These are phyloP conservation scores for Nothobranchius furzeri DNA, from an alignment of 2,113 vertebrate species.

Conservation along the genomic window DNA sequence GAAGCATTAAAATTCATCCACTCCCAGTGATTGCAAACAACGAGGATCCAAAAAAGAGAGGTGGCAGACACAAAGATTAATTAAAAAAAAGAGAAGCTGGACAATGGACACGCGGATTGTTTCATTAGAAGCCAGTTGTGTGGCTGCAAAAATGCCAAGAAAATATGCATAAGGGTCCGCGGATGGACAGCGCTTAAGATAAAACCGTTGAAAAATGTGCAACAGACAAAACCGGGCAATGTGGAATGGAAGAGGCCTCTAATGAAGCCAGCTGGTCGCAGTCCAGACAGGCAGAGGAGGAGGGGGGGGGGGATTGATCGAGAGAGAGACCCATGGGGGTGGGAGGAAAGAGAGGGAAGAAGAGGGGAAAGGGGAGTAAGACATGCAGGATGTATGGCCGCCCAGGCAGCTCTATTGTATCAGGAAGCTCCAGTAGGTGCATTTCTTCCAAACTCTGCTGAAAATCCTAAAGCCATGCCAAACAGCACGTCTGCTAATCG, in stretches of 20 bases:
- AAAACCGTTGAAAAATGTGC: slow-evolving; percentile 84
- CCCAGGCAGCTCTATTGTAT: slow-evolving; percentile 83
- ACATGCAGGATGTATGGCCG: slow-evolving; percentile 82
- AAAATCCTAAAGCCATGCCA: slow-evolving; percentile 75
- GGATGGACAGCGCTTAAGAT: slow-evolving; percentile 82
- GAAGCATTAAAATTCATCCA: slow-evolving; percentile 68
- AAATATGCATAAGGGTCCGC: slow-evolving; percentile 80
- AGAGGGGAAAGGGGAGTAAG: slow-evolving; percentile 67
- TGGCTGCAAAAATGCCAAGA: slow-evolving; percentile 77
- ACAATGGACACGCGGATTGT: slow-evolving; percentile 81
- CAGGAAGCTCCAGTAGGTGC: slow-evolving; percentile 82
- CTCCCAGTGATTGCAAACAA: slow-evolving; percentile 71
- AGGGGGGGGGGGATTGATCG: slow-evolving; percentile 75
- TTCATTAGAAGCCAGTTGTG: slow-evolving; percentile 83
- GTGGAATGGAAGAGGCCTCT: slow-evolving; percentile 80
- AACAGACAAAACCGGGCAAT: slow-evolving; percentile 82
- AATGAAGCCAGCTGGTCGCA: slow-evolving; percentile 86
- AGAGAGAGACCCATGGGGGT: slow-evolving; percentile 67
- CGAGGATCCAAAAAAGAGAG: slow-evolving; percentile 65
- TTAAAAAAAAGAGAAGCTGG: slow-evolving; percentile 76
- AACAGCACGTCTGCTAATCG: slow-evolving; percentile 82
- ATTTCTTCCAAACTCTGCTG: slow-evolving; percentile 79
- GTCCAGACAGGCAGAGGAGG: slow-evolving; percentile 81
- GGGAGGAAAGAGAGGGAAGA: slow-evolving; percentile 58
- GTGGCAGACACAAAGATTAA: slow-evolving; percentile 80